Evolutionary conservation across 2,888 invertebrate species (phyloP).

Genomic region (Thereva unica): DNA sequence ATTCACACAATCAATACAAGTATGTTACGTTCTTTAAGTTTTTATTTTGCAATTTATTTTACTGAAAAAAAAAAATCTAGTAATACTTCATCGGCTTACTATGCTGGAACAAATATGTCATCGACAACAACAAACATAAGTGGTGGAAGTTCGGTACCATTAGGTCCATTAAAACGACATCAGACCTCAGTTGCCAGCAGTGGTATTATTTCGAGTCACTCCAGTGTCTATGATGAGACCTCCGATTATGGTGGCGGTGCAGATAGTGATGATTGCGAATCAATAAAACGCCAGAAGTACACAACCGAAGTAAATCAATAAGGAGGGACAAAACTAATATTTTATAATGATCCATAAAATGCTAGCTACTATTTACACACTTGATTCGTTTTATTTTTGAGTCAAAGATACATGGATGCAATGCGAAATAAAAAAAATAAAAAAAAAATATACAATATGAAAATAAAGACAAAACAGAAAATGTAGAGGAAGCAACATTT

Average conservation of each 20-base stretch:
- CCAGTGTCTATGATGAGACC: slow-evolving; percentile 41
- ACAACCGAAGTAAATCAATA: slow-evolving; percentile 49
- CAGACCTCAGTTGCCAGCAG: slow-evolving; percentile 44
- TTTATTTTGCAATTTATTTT: background rate
- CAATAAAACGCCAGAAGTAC: slow-evolving; percentile 56
- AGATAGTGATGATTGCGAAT: slow-evolving; percentile 51
- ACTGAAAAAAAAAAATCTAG: slow-evolving; percentile 9
- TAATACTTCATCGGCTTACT: slow-evolving; percentile 31
- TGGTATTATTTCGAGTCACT: slow-evolving; percentile 41
- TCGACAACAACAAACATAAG: slow-evolving; percentile 3
- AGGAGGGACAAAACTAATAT: background rate
- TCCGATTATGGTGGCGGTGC: slow-evolving; percentile 44
- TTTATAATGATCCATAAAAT: too few species aligned
- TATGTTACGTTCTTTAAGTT: slow-evolving; percentile 42
- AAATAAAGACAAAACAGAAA: too few species aligned
- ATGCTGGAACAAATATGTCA: slow-evolving; percentile 17
- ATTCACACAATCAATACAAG: slow-evolving; percentile 56
- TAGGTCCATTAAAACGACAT: slow-evolving; percentile 55
- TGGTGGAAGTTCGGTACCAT: slow-evolving; percentile 46
- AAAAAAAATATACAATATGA: too few species aligned
- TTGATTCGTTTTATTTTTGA: too few species aligned
- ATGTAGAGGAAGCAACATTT: too few species aligned
- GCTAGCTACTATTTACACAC: too few species aligned
- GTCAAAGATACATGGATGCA: too few species aligned
- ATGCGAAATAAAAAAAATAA: too few species aligned